Evolutionary conservation across 2,888 invertebrate genomes (phyloP).

Genomic region (Calliphora vomitoria): DNA sequence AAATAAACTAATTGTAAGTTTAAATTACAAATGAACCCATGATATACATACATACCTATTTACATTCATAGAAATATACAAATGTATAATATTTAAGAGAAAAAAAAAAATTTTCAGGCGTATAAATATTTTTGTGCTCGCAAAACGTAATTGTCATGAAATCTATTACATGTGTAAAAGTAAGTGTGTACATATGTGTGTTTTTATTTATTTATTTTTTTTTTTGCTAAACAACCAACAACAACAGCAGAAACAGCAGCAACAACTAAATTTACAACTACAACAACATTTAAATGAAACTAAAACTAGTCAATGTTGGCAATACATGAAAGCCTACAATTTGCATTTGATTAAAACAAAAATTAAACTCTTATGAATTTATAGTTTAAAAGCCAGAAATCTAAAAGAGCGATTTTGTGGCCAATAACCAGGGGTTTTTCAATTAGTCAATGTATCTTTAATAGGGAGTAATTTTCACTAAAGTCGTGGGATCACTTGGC

Average conservation of each 20-base stretch:
- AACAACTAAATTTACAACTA: slow-evolving; percentile 46
- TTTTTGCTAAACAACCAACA: not conserved
- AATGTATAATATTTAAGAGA: too few species aligned
- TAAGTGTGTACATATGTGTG: not conserved
- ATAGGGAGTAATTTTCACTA: too few species aligned
- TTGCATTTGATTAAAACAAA: slow-evolving; percentile 72
- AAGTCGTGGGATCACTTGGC: too few species aligned
- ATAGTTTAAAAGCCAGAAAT: not conserved
- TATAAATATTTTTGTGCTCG: slow-evolving; percentile 33
- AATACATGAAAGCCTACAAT: slow-evolving; percentile 69
- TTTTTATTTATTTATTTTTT: not conserved
- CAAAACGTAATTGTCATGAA: slow-evolving; percentile 68
- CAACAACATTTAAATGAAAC: slow-evolving; percentile 41
- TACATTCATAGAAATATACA: not conserved
- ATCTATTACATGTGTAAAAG: slow-evolving; percentile 33
- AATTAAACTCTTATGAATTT: slow-evolving; percentile 58
- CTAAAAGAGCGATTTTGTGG: not conserved
- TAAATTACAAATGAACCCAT: slow-evolving; percentile 56
- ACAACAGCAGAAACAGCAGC: too few species aligned
- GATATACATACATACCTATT: not conserved
- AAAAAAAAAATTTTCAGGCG: slow-evolving; percentile 42
- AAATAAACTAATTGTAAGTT: slow-evolving; percentile 63
- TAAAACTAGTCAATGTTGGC: slow-evolving; percentile 65
- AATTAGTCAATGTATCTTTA: too few species aligned
- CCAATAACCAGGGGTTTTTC: not conserved